A percentile compares a stretch with the other conserved stretches of the same genome.
Evolutionary conservation across 2,888 invertebrate species (phyloP).

Genomic region (Dioctria linearis): DNA sequence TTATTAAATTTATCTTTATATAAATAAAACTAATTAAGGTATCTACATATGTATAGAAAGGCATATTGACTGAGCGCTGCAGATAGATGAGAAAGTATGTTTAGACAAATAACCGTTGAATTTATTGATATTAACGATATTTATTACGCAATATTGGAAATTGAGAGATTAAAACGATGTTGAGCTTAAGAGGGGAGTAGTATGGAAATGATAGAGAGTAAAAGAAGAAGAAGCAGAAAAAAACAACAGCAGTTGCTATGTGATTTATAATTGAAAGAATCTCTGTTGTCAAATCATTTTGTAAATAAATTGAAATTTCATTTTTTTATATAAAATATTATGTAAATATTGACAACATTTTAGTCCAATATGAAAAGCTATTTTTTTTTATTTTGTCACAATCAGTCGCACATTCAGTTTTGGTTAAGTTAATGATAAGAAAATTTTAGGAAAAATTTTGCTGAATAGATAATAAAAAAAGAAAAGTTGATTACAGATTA

Average conservation of each 20-base stretch:
- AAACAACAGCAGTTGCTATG: background rate
- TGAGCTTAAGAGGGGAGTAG: background rate
- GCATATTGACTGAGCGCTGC: conserved; percentile 10
- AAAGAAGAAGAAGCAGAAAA: background rate
- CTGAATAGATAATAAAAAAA: background rate
- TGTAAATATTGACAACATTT: too few relatives aligned
- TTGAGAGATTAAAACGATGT: conserved; percentile 19
- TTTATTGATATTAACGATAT: conserved; percentile 14
- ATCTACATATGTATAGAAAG: background rate
- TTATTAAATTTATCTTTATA: background rate
- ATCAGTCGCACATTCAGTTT: too few relatives aligned
- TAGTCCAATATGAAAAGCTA: too few relatives aligned
- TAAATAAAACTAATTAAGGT: too few relatives aligned
- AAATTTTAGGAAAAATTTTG: background rate
- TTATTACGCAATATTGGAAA: conserved; percentile 4
- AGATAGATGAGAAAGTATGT: background rate
- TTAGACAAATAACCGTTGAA: conserved; percentile 9
- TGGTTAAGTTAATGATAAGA: background rate
- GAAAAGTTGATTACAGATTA: too few relatives aligned
- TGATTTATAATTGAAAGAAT: background rate
- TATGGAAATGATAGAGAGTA: background rate
- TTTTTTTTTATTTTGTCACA: too few relatives aligned
- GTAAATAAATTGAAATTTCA: background rate
- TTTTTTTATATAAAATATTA: too few relatives aligned
- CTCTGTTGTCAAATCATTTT: background rate